phyloP scores from a whole-genome alignment of 2,113 vertebrate species.

The Polypterus bichir region DNA sequence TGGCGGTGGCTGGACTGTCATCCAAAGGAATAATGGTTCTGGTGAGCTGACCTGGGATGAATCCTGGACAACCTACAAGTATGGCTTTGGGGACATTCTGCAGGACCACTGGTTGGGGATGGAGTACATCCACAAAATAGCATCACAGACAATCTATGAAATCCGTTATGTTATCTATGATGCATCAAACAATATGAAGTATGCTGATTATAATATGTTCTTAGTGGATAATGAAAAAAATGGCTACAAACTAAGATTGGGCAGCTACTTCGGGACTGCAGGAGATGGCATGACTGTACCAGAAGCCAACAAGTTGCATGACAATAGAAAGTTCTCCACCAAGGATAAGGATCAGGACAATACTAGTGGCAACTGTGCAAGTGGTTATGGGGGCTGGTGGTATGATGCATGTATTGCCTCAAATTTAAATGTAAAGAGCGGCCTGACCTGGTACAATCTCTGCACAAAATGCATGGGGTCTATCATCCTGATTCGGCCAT shows the following conservation, averaged over 20 bases:
- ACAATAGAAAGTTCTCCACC: conserved; percentile 24
- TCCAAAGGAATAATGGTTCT: conserved; percentile 35
- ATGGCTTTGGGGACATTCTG: conserved; percentile 25
- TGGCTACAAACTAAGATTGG: conserved; percentile 31
- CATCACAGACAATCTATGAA: conserved; percentile 33
- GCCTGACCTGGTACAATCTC: conserved; percentile 13
- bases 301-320: conserved; percentile 29
- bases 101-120: conserved; percentile 38
- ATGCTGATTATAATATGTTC: conserved; percentile 23
- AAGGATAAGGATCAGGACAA: conserved; percentile 21
- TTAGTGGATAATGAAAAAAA: conserved; percentile 28
- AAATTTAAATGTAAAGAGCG: conserved; percentile 16
- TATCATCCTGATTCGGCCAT: conserved; percentile 14
- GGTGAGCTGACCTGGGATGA: conserved; percentile 24
- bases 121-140: conserved; percentile 30
- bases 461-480: conserved; percentile 13
- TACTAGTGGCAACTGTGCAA: conserved; percentile 12
- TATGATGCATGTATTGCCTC: conserved; percentile 14
- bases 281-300: conserved; percentile 39
- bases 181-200: not conserved
- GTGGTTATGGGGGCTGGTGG: conserved; percentile 14
- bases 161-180: conserved; percentile 31
- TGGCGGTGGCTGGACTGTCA: conserved; percentile 33
- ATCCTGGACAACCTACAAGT: conserved; percentile 42
- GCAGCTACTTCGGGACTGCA: conserved; percentile 23